Evolutionary conservation across 2,888 invertebrate species (phyloP).

Genomic region (Acleris laterana): DNA sequence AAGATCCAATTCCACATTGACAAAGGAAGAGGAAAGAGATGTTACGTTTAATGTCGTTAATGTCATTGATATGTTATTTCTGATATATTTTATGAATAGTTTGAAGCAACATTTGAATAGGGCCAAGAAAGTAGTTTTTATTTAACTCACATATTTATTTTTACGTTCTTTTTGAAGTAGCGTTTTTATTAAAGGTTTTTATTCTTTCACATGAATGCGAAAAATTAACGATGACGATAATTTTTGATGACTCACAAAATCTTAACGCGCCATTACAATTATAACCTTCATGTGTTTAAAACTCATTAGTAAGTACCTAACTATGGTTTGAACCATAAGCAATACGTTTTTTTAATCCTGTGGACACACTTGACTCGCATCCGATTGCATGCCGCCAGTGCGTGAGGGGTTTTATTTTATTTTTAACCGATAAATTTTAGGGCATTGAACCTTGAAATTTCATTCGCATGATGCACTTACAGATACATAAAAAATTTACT

Average conservation of each 20-base stretch:
- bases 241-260: too few species aligned
- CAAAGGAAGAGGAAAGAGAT: not conserved
- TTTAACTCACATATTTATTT: too few species aligned
- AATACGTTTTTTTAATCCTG: constrained; percentile 23
- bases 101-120: not conserved
- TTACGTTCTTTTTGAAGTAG: too few species aligned
- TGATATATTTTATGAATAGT: constrained; percentile 4
- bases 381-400: constrained; percentile 23
- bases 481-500: not conserved
- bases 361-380: constrained; percentile 15
- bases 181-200: too few species aligned
- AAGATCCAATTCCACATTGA: constrained; percentile 8
- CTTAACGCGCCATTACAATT: too few species aligned
- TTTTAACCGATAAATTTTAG: constrained; percentile 37
- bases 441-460: constrained; percentile 39
- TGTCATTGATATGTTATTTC: constrained; percentile 21
- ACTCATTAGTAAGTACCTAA: too few species aligned
- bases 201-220: too few species aligned
- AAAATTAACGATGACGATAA: too few species aligned
- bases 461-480: constrained; percentile 33
- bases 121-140: not conserved
- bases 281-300: too few species aligned
- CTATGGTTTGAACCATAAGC: not conserved
- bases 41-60: constrained; percentile 18
- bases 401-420: constrained; percentile 20